Conservation (phyloP, 2,797 vertebrate species). For the Spinibarbus caldwelli region DNA sequence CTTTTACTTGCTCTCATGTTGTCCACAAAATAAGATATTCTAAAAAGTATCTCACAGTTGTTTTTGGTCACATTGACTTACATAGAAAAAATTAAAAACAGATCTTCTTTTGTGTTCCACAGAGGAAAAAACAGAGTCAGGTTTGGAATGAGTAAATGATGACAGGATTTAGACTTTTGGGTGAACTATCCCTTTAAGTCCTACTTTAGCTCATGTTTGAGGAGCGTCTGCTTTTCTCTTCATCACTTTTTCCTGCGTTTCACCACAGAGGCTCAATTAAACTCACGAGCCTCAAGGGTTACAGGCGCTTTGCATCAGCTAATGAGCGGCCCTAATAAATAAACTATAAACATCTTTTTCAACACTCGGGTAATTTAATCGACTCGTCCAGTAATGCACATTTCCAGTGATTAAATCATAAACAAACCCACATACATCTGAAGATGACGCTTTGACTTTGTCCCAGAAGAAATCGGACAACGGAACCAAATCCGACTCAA, state of each 20-base stretch:
- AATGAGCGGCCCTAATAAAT: constrained; percentile 29
- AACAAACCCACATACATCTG: constrained; percentile 15
- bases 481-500: background rate
- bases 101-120: background rate
- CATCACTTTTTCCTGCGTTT: no score
- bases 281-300: constrained; percentile 4
- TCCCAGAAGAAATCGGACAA: constrained; percentile 19
- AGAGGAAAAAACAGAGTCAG: background rate
- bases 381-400: constrained; percentile 6
- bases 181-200: background rate
- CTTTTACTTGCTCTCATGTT: background rate
- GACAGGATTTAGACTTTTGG: background rate
- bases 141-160: background rate
- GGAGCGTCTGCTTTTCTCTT: background rate
- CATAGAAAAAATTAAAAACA: no score
- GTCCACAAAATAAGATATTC: no score
- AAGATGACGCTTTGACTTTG: background rate
- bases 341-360: constrained; percentile 34
- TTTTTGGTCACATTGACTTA: no score
- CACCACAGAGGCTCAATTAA: constrained; percentile 27
- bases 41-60: no score
- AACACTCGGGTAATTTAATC: background rate
- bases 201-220: constrained; percentile 2
- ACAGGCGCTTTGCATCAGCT: constrained; percentile 28
- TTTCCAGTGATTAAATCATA: constrained; percentile 1